Conservation (phyloP, 2,888 invertebrate species). For the Caenorhabditis parvicauda region DNA sequence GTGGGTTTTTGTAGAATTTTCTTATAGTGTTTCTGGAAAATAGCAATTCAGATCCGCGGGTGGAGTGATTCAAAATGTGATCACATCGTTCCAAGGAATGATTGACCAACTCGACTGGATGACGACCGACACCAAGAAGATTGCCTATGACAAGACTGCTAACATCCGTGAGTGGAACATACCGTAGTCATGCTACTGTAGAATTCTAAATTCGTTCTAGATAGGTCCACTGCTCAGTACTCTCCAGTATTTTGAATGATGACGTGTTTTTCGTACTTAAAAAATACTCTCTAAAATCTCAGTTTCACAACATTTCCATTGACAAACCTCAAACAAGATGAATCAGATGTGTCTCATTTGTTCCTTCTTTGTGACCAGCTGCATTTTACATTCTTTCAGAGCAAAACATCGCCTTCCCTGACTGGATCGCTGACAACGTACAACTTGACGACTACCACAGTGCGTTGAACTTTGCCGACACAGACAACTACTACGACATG, state of each 20-base stretch:
- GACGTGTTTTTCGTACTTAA: too few relatives aligned
- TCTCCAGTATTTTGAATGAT: too few relatives aligned
- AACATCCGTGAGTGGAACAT: constrained; percentile 38
- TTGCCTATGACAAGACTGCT: constrained; percentile 40
- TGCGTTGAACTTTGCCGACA: constrained; percentile 16
- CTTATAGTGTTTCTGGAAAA: neutral
- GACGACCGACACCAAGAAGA: constrained; percentile 27
- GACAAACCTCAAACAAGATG: too few relatives aligned
- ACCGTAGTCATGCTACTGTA: too few relatives aligned
- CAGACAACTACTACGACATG: constrained; percentile 38
- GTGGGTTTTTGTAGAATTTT: neutral
- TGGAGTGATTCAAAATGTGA: constrained; percentile 38
- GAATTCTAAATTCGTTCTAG: too few relatives aligned
- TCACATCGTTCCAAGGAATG: constrained; percentile 51
- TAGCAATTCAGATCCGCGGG: constrained; percentile 20
- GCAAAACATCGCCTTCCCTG: constrained; percentile 48
- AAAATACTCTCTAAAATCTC: too few relatives aligned
- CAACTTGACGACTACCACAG: constrained; percentile 31
- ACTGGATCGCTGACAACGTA: constrained; percentile 34
- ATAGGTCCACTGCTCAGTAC: too few relatives aligned
- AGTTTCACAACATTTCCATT: too few relatives aligned
- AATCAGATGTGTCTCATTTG: too few relatives aligned
- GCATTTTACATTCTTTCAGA: too few relatives aligned
- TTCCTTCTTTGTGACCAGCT: too few relatives aligned
- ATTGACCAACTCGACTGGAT: constrained; percentile 49